Percentiles rank a stretch among this genome's conserved stretches.
Evolutionary conservation across 2,113 vertebrate species (phyloP).

Genomic region (Cryptomyrus ogoouensis): DNA sequence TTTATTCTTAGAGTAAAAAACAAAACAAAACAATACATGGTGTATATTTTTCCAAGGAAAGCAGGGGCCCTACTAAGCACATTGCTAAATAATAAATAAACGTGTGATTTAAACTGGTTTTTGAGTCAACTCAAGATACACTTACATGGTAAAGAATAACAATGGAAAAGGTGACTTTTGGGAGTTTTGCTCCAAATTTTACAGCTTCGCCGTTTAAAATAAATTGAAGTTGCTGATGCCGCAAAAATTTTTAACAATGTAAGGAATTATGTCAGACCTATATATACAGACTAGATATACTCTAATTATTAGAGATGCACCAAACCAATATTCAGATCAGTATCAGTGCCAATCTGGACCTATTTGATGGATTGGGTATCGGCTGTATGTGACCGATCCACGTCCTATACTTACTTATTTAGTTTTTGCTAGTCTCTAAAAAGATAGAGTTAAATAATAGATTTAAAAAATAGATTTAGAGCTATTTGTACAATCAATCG

Average conservation of each 20-base stretch:
- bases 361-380: no score
- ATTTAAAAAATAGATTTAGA: no score
- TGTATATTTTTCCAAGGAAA: neutral
- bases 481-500: no score
- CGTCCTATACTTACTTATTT: no score
- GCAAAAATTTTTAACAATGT: neutral
- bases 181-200: neutral
- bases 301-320: neutral
- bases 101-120: neutral
- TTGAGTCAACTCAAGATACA: neutral
- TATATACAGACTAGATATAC: neutral
- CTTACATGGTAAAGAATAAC: neutral
- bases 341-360: no score
- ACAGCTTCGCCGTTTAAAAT: neutral
- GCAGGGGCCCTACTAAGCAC: neutral
- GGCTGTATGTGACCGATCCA: no score
- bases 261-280: neutral
- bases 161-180: neutral
- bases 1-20: neutral
- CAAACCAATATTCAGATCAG: no score
- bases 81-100: neutral
- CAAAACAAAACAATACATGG: neutral
- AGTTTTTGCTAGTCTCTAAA: no score
- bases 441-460: no score
- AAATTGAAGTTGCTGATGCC: neutral